Evolutionary conservation across 2,797 vertebrate species (phyloP).

Genomic region (Liparis tanakae): DNA sequence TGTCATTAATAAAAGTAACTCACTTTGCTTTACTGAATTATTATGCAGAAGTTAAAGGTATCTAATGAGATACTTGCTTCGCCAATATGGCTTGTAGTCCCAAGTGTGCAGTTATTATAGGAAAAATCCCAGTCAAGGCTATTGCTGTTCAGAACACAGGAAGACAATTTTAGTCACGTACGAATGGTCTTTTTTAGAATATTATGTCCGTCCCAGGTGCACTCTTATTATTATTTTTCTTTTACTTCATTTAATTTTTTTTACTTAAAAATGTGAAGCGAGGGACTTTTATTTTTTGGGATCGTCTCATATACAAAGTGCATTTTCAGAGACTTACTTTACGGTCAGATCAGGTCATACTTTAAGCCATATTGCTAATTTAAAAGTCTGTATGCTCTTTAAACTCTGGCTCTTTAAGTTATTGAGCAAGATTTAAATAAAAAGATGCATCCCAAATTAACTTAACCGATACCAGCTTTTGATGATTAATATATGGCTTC

Average conservation of each 20-base stretch:
- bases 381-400: neutral
- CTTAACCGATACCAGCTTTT: neutral
- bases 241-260: neutral
- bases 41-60: slow-evolving; percentile 16
- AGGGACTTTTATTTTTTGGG: neutral
- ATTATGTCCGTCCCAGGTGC: neutral
- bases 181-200: slow-evolving; percentile 2
- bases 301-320: neutral
- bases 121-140: neutral
- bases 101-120: slow-evolving; percentile 3
- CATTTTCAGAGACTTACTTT: neutral
- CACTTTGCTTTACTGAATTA: slow-evolving; percentile 22
- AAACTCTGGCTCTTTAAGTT: neutral
- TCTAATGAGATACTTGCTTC: slow-evolving; percentile 23
- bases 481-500: neutral
- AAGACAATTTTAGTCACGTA: neutral
- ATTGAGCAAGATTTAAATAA: slow-evolving; percentile 8
- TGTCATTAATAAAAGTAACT: slow-evolving; percentile 37
- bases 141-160: neutral
- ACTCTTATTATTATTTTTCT: neutral
- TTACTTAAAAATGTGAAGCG: neutral
- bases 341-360: neutral
- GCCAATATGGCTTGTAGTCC: neutral
- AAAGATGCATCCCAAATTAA: neutral
- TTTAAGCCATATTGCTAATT: neutral